These are phyloP conservation scores for Heteromyza rotundicornis DNA, from an alignment of 2,888 invertebrate genomes.

Conservation along the genomic window DNA sequence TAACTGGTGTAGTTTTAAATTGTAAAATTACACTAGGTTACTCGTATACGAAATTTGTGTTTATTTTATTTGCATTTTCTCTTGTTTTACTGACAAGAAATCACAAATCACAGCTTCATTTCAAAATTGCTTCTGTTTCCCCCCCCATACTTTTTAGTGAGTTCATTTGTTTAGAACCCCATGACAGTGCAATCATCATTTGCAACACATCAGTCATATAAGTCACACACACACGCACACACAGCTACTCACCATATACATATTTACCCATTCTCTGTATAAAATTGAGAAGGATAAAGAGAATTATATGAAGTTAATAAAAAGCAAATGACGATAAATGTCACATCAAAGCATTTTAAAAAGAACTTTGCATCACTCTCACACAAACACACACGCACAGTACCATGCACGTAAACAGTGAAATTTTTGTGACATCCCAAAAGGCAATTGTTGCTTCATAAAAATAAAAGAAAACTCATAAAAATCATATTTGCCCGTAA, in stretches of 20 bases:
- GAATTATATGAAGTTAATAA: conserved; percentile 13
- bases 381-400: too few relatives aligned
- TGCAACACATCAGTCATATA: neutral
- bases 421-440: neutral
- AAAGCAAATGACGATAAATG: conserved; percentile 13
- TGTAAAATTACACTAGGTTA: too few relatives aligned
- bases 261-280: neutral
- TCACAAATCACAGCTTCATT: neutral
- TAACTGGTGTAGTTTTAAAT: too few relatives aligned
- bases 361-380: neutral
- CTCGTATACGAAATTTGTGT: too few relatives aligned
- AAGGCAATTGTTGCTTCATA: conserved; percentile 8
- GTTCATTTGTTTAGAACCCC: neutral
- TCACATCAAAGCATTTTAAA: conserved; percentile 15
- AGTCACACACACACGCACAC: neutral
- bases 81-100: neutral
- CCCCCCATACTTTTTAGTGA: too few relatives aligned
- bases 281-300: neutral
- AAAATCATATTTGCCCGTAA: too few relatives aligned
- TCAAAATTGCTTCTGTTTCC: too few relatives aligned
- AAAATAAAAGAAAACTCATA: conserved; percentile 1
- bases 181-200: neutral
- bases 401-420: too few relatives aligned
- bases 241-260: too few relatives aligned
- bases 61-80: neutral